Base-by-base conservation (phyloP, 2,888 invertebrate genomes). In the Macrophya alboannulata region DNA sequence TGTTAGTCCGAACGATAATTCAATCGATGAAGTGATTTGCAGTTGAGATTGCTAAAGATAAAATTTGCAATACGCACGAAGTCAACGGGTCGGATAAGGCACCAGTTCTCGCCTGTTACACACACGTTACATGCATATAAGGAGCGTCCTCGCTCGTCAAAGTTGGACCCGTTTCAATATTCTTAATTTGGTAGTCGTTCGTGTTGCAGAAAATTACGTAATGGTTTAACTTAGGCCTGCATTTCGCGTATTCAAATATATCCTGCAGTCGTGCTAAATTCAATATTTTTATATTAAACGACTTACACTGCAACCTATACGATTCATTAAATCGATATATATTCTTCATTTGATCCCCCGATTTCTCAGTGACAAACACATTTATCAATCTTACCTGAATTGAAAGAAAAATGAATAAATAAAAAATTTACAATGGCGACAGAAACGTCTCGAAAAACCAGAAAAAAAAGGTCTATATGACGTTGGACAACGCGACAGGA, bases 41-140 rank as follows among this genome's bases (percentile, higher is more conserved):
- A 74, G 72, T 74, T 74, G 31, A 55, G 10, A 77, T 37, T 17
- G 77, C 55, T n/a, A 17, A 17, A 51, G 77, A 55, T 15, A 17
- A 15, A 55, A 77, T 77, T 55, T 37, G 31, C 77, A 77, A 55
- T 55, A 31, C 55, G 55, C 12, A 3, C 15, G 6, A 17, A 55
- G 15, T 17, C 15, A 77, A 15, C 72, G 6, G n/a, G 21, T 71
- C 71, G 17, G 15, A 71, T 37, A 71, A 71, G 71, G 40, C n/a
- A 40, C 8, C 37, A 71, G 2, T 71, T 51, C n/a, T 43, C 25
- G 45, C 21, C 48, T 76, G 25, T 76, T 51, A 48, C 45, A 48
- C 45, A 48, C 25, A 76, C 25, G 45, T 77, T 77, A 55, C 15
- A 77, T 55, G 31, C 77, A 77, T 77, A 77, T 77, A 77, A 77